Percentiles rank a stretch among this genome's conserved stretches.
Conservation (phyloP, 2,888 invertebrate genomes). For the Cerastis leucographa region DNA sequence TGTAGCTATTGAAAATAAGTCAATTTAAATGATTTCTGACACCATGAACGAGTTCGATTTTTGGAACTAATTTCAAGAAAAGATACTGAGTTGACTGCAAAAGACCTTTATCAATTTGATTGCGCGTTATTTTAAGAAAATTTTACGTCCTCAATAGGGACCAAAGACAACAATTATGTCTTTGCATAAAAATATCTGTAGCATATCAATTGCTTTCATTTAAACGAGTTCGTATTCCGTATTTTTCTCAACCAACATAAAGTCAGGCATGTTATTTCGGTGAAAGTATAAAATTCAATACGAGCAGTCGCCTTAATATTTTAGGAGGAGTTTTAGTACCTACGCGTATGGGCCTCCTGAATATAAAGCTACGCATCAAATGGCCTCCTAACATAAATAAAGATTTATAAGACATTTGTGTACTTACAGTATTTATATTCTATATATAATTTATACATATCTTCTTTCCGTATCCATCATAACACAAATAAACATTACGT, state of each 20-base stretch:
- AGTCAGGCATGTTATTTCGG: conserved; percentile 15
- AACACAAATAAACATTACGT: neutral
- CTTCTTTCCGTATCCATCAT: neutral
- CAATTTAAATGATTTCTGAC: neutral
- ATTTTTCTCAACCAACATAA: conserved; percentile 12
- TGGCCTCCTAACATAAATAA: conserved; percentile 39
- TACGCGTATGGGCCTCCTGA: conserved; percentile 27
- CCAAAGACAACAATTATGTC: neutral
- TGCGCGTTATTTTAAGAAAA: neutral
- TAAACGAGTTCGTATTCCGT: conserved; percentile 3
- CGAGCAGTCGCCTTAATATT: conserved; percentile 42
- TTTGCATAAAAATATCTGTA: neutral
- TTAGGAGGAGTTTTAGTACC: conserved; percentile 50
- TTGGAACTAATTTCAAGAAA: conserved; percentile 6
- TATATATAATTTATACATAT: conserved; percentile 26
- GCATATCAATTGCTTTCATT: neutral
- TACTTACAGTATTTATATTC: neutral
- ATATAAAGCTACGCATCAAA: conserved; percentile 52
- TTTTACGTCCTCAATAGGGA: neutral
- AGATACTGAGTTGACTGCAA: neutral
- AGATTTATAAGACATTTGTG: conserved; percentile 41
- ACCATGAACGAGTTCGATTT: neutral
- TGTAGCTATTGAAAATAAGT: conserved; percentile 5
- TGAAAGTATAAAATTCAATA: conserved; percentile 54
- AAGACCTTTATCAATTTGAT: neutral